phyloP scores from a whole-genome alignment of 2,888 invertebrate species.

The Epsilonema sp. region DNA sequence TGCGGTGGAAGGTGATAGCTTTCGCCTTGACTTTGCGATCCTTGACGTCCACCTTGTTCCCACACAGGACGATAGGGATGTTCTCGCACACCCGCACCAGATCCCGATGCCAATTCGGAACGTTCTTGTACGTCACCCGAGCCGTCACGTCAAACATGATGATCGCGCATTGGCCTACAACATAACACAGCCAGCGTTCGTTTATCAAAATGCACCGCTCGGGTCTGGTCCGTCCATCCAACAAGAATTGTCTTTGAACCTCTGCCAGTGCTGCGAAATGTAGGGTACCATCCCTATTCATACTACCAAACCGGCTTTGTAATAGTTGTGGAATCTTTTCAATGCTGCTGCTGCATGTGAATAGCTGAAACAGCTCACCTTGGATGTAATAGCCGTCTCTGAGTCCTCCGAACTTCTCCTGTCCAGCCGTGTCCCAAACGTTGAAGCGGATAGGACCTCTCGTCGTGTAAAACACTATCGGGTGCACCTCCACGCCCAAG shows the following conservation, averaged over 20 bases:
- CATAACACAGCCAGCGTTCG: no score
- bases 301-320: no score
- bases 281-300: no score
- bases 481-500: constrained; percentile 96
- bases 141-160: constrained; percentile 99
- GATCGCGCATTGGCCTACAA: constrained; percentile 53
- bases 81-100: constrained; percentile 96
- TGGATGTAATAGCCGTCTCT: constrained; percentile 98
- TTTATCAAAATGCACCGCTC: no score
- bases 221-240: no score
- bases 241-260: no score
- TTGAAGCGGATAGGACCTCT: constrained; percentile 92
- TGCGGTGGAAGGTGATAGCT: constrained; percentile 93
- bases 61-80: constrained; percentile 97
- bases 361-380: constrained; percentile 47
- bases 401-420: constrained; percentile 96
- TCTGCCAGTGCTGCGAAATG: no score
- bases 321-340: no score
- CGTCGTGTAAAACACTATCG: constrained; percentile 89
- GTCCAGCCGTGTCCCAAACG: constrained; percentile 60
- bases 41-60: constrained; percentile 98
- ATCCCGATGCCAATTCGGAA: constrained; percentile 98
- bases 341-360: no score
- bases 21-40: constrained; percentile 99
- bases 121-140: constrained; percentile 97